Conservation (phyloP, 2,888 invertebrate genomes). For the Papilio elwesi region DNA sequence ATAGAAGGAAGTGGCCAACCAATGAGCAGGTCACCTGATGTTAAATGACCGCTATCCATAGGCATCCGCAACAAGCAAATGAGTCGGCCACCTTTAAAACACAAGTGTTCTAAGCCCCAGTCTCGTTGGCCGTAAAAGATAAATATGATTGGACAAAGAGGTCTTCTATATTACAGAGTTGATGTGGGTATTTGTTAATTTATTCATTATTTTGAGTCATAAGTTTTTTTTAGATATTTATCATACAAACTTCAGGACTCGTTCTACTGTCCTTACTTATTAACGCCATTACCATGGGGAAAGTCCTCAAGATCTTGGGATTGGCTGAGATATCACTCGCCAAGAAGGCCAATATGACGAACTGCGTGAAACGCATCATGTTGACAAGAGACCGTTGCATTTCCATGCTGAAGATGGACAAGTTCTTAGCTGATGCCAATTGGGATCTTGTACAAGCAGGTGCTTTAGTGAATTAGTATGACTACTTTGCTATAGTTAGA, state of each 20-base stretch:
- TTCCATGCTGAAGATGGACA: slow-evolving; percentile 85
- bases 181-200: too few species aligned
- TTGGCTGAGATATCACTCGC: slow-evolving; percentile 78
- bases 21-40: too few species aligned
- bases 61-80: too few species aligned
- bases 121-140: too few species aligned
- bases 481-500: too few species aligned
- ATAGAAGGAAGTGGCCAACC: too few species aligned
- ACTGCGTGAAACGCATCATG: slow-evolving; percentile 80
- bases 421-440: slow-evolving; percentile 86
- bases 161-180: too few species aligned
- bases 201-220: too few species aligned
- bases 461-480: slow-evolving; percentile 21
- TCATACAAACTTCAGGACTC: slow-evolving; percentile 83
- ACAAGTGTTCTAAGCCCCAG: too few species aligned
- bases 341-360: slow-evolving; percentile 83
- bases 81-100: too few species aligned
- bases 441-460: slow-evolving; percentile 84
- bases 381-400: slow-evolving; percentile 77
- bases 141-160: too few species aligned
- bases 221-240: slow-evolving; percentile 65
- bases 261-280: slow-evolving; percentile 83
- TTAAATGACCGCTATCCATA: too few species aligned
- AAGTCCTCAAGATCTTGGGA: slow-evolving; percentile 80
- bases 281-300: slow-evolving; percentile 83